A percentile compares a stretch with the other conserved stretches of the same genome.
Evolutionary conservation across 2,888 invertebrate genomes (phyloP).

Genomic region (Epistrophe eligans): DNA sequence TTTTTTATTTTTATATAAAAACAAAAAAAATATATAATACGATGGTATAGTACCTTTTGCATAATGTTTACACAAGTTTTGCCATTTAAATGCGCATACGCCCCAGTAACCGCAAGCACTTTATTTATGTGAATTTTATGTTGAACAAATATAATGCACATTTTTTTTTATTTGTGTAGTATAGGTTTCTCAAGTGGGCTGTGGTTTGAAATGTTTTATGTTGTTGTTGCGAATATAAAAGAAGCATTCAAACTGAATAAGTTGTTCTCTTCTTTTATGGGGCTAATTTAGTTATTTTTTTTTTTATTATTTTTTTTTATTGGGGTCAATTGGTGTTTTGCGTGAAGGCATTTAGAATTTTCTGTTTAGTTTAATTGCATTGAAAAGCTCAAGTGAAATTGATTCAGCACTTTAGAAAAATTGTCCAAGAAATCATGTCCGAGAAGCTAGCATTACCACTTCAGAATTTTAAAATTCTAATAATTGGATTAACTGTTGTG

Average conservation of each 20-base stretch:
- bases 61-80: slow-evolving; percentile 42
- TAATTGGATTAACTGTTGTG: no score
- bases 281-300: slow-evolving; percentile 2
- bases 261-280: slow-evolving; percentile 31
- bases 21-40: background rate
- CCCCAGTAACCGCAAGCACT: slow-evolving; percentile 45
- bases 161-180: slow-evolving; percentile 8
- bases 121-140: slow-evolving; percentile 43
- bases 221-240: slow-evolving; percentile 6
- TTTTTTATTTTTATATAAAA: background rate
- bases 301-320: background rate
- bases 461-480: no score
- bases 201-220: slow-evolving; percentile 4
- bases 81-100: slow-evolving; percentile 65
- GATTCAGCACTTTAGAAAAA: background rate
- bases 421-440: no score
- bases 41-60: slow-evolving; percentile 17
- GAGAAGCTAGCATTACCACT: no score
- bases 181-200: slow-evolving; percentile 40
- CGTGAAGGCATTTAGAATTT: slow-evolving; percentile 9
- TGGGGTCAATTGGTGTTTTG: slow-evolving; percentile 23
- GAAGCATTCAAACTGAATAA: slow-evolving; percentile 23
- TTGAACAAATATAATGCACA: slow-evolving; percentile 33
- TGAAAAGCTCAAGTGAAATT: background rate
- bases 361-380: background rate